Conservation (phyloP, 92 coral and sea anemone genomes). For the Actinostola sp. region DNA sequence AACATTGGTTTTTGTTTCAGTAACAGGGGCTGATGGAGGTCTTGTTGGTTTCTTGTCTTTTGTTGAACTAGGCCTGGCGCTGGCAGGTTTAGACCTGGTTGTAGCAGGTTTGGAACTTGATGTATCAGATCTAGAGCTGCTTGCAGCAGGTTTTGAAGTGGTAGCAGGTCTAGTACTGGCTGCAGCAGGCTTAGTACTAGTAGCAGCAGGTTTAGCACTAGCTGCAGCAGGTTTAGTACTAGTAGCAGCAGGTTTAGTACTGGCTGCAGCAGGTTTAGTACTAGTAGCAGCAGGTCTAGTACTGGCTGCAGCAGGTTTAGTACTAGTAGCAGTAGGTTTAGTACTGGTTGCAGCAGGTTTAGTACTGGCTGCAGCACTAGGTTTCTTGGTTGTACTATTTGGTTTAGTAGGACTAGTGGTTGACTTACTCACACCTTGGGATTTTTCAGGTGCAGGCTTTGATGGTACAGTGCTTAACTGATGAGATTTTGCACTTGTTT, state of each 20-base stretch:
- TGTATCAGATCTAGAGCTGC: constrained; percentile 4
- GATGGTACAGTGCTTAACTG: not conserved
- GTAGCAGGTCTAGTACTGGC: constrained; percentile 22
- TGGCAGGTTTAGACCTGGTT: not conserved
- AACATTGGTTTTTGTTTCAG: constrained; percentile 11
- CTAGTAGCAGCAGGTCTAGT: not conserved
- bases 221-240: not conserved
- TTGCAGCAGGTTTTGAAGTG: constrained; percentile 30
- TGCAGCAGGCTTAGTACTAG: not conserved
- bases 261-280: not conserved
- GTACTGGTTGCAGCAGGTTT: constrained; percentile 7
- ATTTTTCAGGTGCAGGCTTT: not conserved
- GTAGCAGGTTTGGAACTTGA: not conserved
- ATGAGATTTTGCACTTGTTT: constrained; percentile 3
- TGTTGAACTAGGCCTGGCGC: constrained; percentile 10
- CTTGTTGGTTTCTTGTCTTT: constrained; percentile 14
- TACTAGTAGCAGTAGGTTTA: not conserved
- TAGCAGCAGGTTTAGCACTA: not conserved
- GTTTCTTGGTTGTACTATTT: not conserved
- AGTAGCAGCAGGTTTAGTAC: not conserved
- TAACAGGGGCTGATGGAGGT: constrained; percentile 11
- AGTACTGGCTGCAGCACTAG: constrained; percentile 6
- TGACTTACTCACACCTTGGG: not conserved
- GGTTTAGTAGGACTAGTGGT: constrained; percentile 5
- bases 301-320: not conserved